Percentiles rank a stretch among this genome's conserved stretches.
Conservation (phyloP, 2,113 vertebrate genomes). For the Dendropsophus ebraccatus region DNA sequence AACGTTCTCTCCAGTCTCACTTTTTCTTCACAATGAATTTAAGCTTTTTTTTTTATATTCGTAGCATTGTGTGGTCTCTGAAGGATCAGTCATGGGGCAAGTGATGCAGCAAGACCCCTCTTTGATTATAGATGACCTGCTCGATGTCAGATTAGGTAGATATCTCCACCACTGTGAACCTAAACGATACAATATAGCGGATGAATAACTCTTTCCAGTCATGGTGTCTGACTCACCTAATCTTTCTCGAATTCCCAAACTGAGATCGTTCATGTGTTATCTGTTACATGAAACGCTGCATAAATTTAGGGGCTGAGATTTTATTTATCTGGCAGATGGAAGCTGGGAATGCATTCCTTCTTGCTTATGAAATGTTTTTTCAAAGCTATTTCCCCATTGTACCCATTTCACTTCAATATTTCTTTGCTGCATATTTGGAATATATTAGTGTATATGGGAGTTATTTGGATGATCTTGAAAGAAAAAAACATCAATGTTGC, state of each 20-base stretch:
- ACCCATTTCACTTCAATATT: not conserved
- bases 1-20: slow-evolving; percentile 56
- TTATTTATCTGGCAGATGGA: slow-evolving; percentile 22
- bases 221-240: slow-evolving; percentile 66
- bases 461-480: not conserved
- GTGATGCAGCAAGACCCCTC: slow-evolving; percentile 63
- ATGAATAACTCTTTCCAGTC: slow-evolving; percentile 68
- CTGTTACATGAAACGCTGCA: slow-evolving; percentile 63
- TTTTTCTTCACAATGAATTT: slow-evolving; percentile 60
- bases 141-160: slow-evolving; percentile 72
- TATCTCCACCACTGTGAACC: slow-evolving; percentile 68
- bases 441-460: not conserved
- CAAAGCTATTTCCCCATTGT: not conserved
- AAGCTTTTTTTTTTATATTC: slow-evolving; percentile 59
- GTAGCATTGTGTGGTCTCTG: slow-evolving; percentile 58
- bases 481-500: not conserved
- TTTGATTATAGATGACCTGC: slow-evolving; percentile 68
- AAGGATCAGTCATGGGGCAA: slow-evolving; percentile 56
- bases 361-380: not conserved
- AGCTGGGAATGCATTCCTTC: not conserved
- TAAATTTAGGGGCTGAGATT: slow-evolving; percentile 31
- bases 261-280: slow-evolving; percentile 68
- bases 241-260: slow-evolving; percentile 67
- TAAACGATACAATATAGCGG: slow-evolving; percentile 65
- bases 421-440: not conserved